Percentiles rank a stretch among this genome's conserved stretches.
phyloP scores from a whole-genome alignment of 2,113 vertebrate genomes.

The Eudorcas thomsonii region DNA sequence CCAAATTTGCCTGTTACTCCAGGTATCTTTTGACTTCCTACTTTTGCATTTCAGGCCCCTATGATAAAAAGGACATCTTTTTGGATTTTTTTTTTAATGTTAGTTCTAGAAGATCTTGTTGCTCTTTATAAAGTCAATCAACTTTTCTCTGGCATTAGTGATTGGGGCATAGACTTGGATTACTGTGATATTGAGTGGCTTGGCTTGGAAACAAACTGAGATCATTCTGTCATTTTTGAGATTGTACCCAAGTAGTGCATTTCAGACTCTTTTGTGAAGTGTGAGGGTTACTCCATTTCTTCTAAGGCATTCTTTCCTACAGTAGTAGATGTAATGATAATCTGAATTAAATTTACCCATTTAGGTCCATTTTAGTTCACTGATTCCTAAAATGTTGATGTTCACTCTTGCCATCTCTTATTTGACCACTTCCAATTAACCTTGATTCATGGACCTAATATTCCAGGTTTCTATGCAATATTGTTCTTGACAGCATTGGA shows the following conservation, averaged over 20 bases:
- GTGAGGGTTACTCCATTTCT: not conserved
- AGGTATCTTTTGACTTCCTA: not conserved
- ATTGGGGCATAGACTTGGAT: not conserved
- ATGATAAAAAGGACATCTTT: not conserved
- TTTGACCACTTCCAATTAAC: not conserved
- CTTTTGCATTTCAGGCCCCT: not conserved
- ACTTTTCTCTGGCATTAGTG: not conserved
- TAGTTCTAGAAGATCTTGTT: not conserved
- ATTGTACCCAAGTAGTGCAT: not conserved
- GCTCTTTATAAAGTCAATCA: not conserved
- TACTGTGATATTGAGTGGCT: not conserved
- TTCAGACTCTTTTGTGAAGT: not conserved
- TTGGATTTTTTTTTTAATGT: not conserved
- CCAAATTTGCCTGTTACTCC: not conserved
- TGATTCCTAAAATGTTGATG: not conserved
- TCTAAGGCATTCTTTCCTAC: not conserved
- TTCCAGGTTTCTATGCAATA: not conserved
- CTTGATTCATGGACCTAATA: not conserved
- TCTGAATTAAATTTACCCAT: not conserved
- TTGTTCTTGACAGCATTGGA: not conserved
- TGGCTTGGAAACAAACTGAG: fast-evolving
- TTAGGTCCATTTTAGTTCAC: not conserved
- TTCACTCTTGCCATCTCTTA: not conserved
- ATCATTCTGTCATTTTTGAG: not conserved
- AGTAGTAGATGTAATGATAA: not conserved